Conservation (phyloP, 2,113 vertebrate species). For the Eolophus roseicapilla region DNA sequence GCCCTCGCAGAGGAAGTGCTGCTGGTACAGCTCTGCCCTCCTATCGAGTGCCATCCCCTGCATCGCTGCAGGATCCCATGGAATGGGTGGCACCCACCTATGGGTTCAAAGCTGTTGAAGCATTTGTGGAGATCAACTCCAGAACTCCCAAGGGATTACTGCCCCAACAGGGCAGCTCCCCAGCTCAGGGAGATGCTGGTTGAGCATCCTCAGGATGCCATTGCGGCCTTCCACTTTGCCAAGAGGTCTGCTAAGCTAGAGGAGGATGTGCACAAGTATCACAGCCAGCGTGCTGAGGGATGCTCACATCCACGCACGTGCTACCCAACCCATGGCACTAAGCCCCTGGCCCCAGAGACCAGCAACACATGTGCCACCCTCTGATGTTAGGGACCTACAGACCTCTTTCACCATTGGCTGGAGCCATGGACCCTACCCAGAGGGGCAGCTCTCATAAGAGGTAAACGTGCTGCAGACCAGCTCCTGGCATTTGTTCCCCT, state of each 20-base stretch:
- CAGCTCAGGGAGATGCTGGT: not conserved
- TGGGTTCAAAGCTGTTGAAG: not conserved
- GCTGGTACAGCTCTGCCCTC: not conserved
- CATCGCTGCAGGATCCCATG: not conserved
- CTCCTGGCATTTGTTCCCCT: not conserved
- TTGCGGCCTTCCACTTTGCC: not conserved
- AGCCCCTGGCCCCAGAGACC: not conserved
- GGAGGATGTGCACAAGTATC: not conserved
- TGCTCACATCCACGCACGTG: rapidly evolving
- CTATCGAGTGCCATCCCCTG: rapidly evolving
- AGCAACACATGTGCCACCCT: not conserved
- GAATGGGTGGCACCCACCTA: not conserved
- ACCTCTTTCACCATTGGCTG: rapidly evolving
- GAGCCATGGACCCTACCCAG: not conserved
- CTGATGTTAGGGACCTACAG: not conserved
- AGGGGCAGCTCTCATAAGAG: not conserved
- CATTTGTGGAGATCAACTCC: not conserved
- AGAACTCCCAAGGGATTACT: not conserved
- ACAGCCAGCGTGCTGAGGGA: not conserved
- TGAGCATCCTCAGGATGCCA: not conserved
- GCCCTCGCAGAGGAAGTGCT: not conserved
- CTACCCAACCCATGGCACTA: not conserved
- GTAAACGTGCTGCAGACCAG: not conserved
- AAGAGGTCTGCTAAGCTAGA: not conserved
- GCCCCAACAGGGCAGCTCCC: rapidly evolving